Evolutionary conservation across 2,797 vertebrate species (phyloP).

Genomic region (Hydrophis major): DNA sequence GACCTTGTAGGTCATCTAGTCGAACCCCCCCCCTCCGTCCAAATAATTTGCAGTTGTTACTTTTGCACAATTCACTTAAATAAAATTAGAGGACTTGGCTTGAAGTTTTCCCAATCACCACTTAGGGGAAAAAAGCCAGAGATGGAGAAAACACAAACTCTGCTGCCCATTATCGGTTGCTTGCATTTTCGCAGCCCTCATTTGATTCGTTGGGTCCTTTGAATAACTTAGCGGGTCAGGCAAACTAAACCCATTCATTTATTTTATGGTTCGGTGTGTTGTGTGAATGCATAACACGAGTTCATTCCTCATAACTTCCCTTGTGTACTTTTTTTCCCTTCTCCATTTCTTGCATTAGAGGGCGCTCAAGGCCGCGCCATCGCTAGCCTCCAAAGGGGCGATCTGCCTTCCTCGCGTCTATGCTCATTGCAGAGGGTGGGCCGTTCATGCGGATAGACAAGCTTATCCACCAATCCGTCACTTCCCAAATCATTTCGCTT

Average conservation of each 20-base stretch:
- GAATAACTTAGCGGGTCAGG: background rate
- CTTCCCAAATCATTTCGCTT: background rate
- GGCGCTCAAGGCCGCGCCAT: background rate
- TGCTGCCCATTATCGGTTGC: background rate
- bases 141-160: background rate
- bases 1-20: too few species aligned
- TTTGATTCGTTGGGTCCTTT: background rate
- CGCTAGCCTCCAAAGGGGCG: background rate
- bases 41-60: too few species aligned
- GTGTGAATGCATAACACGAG: background rate
- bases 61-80: too few species aligned
- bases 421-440: background rate
- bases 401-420: background rate
- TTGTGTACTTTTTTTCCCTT: background rate
- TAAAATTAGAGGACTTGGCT: too few species aligned
- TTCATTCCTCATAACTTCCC: background rate
- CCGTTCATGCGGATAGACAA: background rate
- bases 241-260: background rate
- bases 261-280: background rate
- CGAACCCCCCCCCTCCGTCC: too few species aligned
- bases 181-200: background rate
- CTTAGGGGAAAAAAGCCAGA: background rate
- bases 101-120: too few species aligned
- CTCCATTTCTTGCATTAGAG: background rate
- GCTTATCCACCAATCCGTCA: background rate